Conservation (phyloP, 2,888 invertebrate species). For the Brenthis daphne region DNA sequence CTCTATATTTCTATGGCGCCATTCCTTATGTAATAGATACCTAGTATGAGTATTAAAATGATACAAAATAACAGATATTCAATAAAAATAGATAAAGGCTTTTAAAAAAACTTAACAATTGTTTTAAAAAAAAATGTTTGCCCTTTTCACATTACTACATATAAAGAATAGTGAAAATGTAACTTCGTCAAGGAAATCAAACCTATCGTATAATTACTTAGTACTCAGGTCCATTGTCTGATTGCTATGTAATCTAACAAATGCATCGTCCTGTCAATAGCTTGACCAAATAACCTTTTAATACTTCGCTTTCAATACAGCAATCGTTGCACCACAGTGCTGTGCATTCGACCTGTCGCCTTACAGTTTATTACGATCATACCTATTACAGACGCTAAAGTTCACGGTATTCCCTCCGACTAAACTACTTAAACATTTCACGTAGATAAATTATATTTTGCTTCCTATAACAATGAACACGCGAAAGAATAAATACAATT, state of each 20-base stretch:
- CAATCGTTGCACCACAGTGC: constrained; percentile 30
- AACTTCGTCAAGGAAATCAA: not conserved
- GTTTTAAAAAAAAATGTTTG: no score
- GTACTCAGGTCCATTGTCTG: not conserved
- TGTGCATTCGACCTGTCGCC: constrained; percentile 49
- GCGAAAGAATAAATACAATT: no score
- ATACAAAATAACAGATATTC: no score
- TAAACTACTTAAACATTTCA: constrained; percentile 9
- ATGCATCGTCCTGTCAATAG: constrained; percentile 28
- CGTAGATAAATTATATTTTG: constrained; percentile 12
- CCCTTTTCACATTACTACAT: no score
- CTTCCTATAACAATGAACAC: no score
- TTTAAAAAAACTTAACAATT: no score
- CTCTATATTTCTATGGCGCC: no score
- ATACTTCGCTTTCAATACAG: constrained; percentile 36
- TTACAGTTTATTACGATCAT: constrained; percentile 39
- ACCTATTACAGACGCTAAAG: constrained; percentile 49
- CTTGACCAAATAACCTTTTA: constrained; percentile 40
- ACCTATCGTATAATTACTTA: not conserved
- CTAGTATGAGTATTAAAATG: no score
- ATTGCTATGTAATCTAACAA: constrained; percentile 16
- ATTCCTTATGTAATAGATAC: no score
- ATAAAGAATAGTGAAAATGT: no score
- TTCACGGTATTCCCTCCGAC: constrained; percentile 55
- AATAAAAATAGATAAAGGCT: no score